A percentile compares a stretch with the other conserved stretches of the same genome.
These are phyloP conservation scores for Clitarchus hookeri DNA, from an alignment of 2,888 invertebrate genomes.

Conservation along the genomic window DNA sequence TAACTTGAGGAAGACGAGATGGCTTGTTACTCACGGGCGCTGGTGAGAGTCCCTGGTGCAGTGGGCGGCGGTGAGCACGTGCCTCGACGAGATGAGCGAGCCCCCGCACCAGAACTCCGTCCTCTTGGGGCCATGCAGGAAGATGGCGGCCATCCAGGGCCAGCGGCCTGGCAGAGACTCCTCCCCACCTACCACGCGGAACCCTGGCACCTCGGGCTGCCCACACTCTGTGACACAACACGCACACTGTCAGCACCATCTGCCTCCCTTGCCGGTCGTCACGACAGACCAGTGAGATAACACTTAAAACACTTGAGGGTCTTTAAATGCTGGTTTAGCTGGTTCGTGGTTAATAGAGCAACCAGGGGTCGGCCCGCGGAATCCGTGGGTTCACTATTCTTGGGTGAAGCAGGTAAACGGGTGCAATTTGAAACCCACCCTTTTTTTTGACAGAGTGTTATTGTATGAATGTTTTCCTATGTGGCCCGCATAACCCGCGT, in stretches of 20 bases:
- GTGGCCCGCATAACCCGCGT: too few species aligned
- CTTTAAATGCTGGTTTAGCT: too few species aligned
- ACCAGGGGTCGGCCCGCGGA: too few species aligned
- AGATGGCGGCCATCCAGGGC: slow-evolving; percentile 97
- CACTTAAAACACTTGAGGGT: too few species aligned
- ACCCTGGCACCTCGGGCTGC: slow-evolving; percentile 79
- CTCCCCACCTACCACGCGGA: slow-evolving; percentile 89
- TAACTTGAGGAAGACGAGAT: too few species aligned
- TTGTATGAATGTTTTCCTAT: too few species aligned
- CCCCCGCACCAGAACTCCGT: slow-evolving; percentile 96
- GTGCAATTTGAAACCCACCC: too few species aligned
- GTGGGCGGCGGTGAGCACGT: slow-evolving; percentile 89
- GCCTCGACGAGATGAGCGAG: slow-evolving; percentile 77
- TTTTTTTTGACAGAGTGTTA: too few species aligned
- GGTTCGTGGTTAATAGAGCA: too few species aligned
- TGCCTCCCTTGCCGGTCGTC: not conserved
- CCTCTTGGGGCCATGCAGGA: slow-evolving; percentile 80
- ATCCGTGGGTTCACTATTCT: too few species aligned
- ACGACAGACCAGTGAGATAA: too few species aligned
- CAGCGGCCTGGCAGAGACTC: slow-evolving; percentile 83
- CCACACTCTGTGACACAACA: slow-evolving; percentile 70
- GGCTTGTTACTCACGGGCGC: slow-evolving; percentile 70
- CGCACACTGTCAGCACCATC: not conserved
- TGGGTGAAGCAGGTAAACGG: too few species aligned
- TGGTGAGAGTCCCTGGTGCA: slow-evolving; percentile 89